phyloP scores from a whole-genome alignment of 2,888 invertebrate species.

The Tachina lurida region DNA sequence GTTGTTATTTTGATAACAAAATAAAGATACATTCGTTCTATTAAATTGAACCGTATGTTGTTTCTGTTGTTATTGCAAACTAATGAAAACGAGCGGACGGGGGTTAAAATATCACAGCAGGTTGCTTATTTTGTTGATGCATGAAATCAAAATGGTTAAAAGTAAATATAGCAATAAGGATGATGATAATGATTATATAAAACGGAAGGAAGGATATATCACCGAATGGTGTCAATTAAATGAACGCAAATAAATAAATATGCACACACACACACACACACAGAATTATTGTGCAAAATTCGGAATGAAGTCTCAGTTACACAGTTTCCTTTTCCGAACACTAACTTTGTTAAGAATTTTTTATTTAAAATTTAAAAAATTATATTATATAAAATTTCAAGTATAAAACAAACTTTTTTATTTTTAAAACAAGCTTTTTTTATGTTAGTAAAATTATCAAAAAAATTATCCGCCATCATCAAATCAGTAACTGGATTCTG shows the following conservation, averaged over 20 bases:
- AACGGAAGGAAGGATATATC: slow-evolving; percentile 56
- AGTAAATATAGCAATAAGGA: slow-evolving; percentile 40
- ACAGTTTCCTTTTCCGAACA: too few relatives aligned
- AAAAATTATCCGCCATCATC: too few relatives aligned
- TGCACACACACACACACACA: background rate
- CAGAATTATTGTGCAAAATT: background rate
- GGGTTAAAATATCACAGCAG: slow-evolving; percentile 48
- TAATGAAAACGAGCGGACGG: slow-evolving; percentile 5
- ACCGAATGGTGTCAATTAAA: slow-evolving; percentile 72
- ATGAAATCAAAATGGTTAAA: slow-evolving; percentile 62
- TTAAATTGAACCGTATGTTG: slow-evolving; percentile 80
- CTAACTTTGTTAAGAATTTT: too few relatives aligned
- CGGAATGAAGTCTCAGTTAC: background rate
- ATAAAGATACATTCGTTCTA: slow-evolving; percentile 78
- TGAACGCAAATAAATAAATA: slow-evolving; percentile 40
- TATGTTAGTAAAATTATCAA: too few relatives aligned
- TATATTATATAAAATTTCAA: too few relatives aligned
- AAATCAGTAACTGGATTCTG: too few relatives aligned
- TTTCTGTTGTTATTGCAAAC: slow-evolving; percentile 73
- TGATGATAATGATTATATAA: slow-evolving; percentile 22
- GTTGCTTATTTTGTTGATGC: slow-evolving; percentile 56
- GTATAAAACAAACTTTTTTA: too few relatives aligned
- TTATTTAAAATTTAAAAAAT: too few relatives aligned
- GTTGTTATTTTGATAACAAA: slow-evolving; percentile 77
- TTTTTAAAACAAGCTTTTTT: too few relatives aligned